Evolutionary conservation across 2,888 invertebrate genomes (phyloP), one percentile per base, ranked within the genome.

Genomic region (Nymphalis polychloros): DNA sequence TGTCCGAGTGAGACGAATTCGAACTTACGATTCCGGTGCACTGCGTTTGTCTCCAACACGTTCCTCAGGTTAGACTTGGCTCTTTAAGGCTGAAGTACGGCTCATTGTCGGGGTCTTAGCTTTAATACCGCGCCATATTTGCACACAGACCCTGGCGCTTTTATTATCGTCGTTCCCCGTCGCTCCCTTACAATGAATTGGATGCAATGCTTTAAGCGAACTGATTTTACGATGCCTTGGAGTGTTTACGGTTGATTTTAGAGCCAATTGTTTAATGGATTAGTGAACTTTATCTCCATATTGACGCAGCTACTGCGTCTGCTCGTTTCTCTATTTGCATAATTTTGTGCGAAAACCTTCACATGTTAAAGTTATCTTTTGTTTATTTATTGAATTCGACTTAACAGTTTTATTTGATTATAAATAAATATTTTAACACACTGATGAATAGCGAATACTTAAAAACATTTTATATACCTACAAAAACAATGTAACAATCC

Each of bases 1-100:
- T 91, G 92, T 86, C 86, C 86, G 82, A 85, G 83, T 92, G 92
- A 86, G 92, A 92, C 92, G 90, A 92, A 92, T 92, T 90, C 84
- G 86, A 83, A 84, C 88, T 88, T 88, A 89, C 86, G 89, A 89
- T 89, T 85, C 86, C 81, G 85, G 80, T 84, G 85, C 82, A 78
- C 76, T 73, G 81, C 89, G 85, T 92, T 92, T 92, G 92, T 92
- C 89, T 84, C 77, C 81, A 82, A 88, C 92, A 92, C 92, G 92
- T 89, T 85, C 82, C 84, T 76, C 80, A 78, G 81, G 83, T 84
- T 83, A 85, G 85, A 82, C 82, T 81, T 80, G 83, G 81, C 83
- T 84, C 82, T 88, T 89, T 86, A 87, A 87, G 82, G 84, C 84
- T 81, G 84, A 86, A 81, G 84, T 88, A 90, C 84, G 81, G 84